Evolutionary conservation across 2,797 vertebrate species (phyloP).

Genomic region (Apogon talboti): DNA sequence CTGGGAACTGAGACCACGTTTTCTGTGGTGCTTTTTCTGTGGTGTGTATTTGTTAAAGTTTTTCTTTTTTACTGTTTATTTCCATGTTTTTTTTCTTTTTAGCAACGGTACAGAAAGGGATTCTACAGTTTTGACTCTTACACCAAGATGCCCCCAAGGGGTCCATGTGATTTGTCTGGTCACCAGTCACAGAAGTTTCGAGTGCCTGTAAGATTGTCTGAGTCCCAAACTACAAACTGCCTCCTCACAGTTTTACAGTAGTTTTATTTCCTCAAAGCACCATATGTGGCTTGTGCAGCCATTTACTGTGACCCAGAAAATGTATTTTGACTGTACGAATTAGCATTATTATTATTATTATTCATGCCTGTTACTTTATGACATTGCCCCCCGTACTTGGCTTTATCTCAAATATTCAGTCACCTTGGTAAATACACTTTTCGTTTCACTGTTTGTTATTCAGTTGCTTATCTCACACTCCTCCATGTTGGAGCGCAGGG

Average conservation of each 20-base stretch:
- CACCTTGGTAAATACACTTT: slow-evolving; percentile 17
- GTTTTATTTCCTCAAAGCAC: slow-evolving; percentile 26
- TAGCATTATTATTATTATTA: slow-evolving; percentile 23
- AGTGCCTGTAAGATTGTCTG: slow-evolving; percentile 73
- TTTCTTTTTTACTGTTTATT: slow-evolving; percentile 43
- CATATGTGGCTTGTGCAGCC: slow-evolving; percentile 47
- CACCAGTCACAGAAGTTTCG: slow-evolving; percentile 48
- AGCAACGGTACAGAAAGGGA: slow-evolving; percentile 78
- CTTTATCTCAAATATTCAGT: slow-evolving; percentile 12
- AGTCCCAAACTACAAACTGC: slow-evolving; percentile 45
- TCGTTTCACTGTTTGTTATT: neutral
- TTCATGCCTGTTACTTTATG: slow-evolving; percentile 11
- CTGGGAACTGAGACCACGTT: slow-evolving; percentile 74
- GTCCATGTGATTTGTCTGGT: slow-evolving; percentile 51
- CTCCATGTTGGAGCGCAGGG: slow-evolving; percentile 45
- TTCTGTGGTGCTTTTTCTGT: slow-evolving; percentile 73
- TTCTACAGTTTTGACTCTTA: slow-evolving; percentile 53
- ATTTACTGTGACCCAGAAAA: slow-evolving; percentile 35
- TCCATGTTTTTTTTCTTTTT: slow-evolving; percentile 51
- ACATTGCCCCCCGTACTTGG: slow-evolving; percentile 1
- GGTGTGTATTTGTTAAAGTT: slow-evolving; percentile 43
- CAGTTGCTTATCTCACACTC: slow-evolving; percentile 35
- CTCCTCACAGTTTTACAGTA: slow-evolving; percentile 34
- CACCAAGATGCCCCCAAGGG: slow-evolving; percentile 53
- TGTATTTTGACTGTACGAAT: slow-evolving; percentile 15